Base-by-base conservation (phyloP, 37 sponge, comb jelly and placozoan genomes). In the Cladorhizidae sp. region DNA sequence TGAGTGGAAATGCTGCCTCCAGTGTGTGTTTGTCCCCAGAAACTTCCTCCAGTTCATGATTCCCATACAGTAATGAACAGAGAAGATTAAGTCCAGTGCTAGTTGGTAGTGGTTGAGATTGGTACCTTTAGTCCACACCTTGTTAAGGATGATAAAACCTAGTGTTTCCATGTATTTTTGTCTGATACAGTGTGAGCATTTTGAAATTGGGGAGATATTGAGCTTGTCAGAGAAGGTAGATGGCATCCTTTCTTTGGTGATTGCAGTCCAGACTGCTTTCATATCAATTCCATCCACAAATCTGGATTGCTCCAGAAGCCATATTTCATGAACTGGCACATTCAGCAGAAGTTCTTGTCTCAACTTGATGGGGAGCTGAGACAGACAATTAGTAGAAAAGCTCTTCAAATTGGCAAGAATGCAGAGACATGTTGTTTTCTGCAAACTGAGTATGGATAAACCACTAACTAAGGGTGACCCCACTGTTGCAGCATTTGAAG, bases 211-310 rank as follows among this genome's bases (percentile, higher is more conserved):
- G 1, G 72, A 71, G 18, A 33, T 65, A 49, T 71, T 71, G 1
- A 71, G 28, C 45, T 71, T 40, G 8, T 51, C 74, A 2, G 28
- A 11, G 57, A 56, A 74, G 1, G 33, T 17, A 31, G 33, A 33
- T 32, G 54, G 55, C 35, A 74, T 29, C 1, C 56, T n/a, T 55
- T 51, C 36, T 1, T 51, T 74, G 17, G 57, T 51, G 3, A 74
- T 42, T n/a, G 74, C 29, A 9, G 28, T 45, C 74, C 74, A 74
- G 18, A 74, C 74, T 42, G 74, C 29, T 15, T 74, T 52, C 74
- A 74, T 74, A 52, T 74, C 74, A 29, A 74, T 29, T 54, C 74
- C 74, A 28, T 74, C 74, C 20, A 28, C 57, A 15, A 74, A 33
- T 55, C 28, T 42, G n/a, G 74, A 41, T 15, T 74, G 55, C 31